phyloP scores from a whole-genome alignment of 2,797 vertebrate genomes.

The Halcyon leucocephala region DNA sequence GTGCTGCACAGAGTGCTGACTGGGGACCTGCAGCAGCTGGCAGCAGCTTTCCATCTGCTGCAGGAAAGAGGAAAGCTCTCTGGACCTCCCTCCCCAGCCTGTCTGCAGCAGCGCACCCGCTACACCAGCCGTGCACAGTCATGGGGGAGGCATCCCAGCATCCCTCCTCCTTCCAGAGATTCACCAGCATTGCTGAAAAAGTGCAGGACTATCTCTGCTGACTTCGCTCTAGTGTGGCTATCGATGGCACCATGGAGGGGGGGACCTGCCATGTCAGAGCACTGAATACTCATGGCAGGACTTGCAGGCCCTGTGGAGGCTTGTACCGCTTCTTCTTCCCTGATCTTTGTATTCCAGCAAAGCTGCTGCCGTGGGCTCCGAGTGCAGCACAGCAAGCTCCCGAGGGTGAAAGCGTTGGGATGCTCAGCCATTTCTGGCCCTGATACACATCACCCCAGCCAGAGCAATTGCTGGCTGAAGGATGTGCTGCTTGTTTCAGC shows the following conservation, averaged over 20 bases:
- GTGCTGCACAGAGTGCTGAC: background rate
- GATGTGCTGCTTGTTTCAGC: background rate
- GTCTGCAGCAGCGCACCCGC: background rate
- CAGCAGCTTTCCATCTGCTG: slow-evolving; percentile 17
- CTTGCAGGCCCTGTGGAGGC: background rate
- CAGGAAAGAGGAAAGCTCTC: background rate
- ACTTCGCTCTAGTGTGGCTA: background rate
- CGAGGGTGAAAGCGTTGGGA: background rate
- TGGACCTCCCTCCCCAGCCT: background rate
- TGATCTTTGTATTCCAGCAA: background rate
- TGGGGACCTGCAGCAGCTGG: slow-evolving; percentile 35
- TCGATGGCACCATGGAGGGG: background rate
- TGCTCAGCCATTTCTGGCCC: background rate
- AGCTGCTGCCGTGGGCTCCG: background rate
- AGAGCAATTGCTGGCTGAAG: background rate
- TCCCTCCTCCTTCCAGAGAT: background rate
- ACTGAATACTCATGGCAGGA: rapidly evolving
- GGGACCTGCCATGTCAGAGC: background rate
- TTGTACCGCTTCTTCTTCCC: background rate
- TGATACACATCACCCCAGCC: background rate
- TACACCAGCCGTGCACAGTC: background rate
- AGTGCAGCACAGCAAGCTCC: background rate
- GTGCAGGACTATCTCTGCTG: rapidly evolving
- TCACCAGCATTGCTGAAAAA: background rate
- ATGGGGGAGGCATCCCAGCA: background rate